Evolutionary conservation across 2,113 vertebrate species (phyloP), one percentile per base, ranked within the genome.

Genomic region (Sinocyclocheilus anshuiensis): DNA sequence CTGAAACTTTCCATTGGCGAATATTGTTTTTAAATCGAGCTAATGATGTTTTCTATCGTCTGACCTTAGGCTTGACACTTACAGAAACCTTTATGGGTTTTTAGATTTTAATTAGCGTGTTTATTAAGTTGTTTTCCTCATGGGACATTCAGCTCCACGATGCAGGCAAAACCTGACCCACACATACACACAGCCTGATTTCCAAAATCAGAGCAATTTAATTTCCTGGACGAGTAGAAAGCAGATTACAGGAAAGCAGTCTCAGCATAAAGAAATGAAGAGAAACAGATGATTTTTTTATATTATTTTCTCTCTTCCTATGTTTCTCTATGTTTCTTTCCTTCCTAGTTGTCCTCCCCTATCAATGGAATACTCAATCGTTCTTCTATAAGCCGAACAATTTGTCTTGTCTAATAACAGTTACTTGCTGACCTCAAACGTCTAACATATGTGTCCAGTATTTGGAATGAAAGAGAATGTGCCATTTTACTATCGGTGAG

Each of bases 211-310:
- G 50, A 29, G 33, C 81, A 57, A 71, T 89, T 90, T 86, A 59
- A 87, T 90, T 89, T 89, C 87, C 87, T 80, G 79, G 72, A 76
- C 24, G 20, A 42, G 75, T 69, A 48, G 83, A 85, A 78, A 88
- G 50, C 76, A 55, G 50, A 55, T 77, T 77, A 77, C 13, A 53
- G 45, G 13, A 77, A 77, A 55, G 57, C 86, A 81, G 83, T 81
- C 85, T 53, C 76, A 55, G 76, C 76, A 55, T 77, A 33, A 77
- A 67, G 59, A 78, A 26, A 78, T 76, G 8, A 74, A 72, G 39
- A 74, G 63, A 77, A 75, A 67, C 75, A 45, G 65, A 87, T 84
- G 80, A 87, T 76, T 48, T 81, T 86, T 48, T 76, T 2, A 20
- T 36, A 71, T 45, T 63, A 55, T 83, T 83, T 55, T 69, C 67